These are phyloP conservation scores for Villa cingulata DNA, from an alignment of 2,888 invertebrate species.

Conservation along the genomic window DNA sequence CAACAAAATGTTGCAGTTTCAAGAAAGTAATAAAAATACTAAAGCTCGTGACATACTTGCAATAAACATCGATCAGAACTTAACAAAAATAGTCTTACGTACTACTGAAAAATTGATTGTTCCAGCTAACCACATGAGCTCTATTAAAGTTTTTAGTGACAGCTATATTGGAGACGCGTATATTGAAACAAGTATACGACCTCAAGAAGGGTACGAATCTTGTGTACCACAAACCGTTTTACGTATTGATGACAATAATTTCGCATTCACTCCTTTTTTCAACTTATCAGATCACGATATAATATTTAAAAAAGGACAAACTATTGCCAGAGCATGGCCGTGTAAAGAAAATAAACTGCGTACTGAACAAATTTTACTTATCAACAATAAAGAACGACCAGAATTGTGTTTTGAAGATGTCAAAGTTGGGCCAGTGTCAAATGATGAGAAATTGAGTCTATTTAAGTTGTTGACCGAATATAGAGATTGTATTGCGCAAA, in stretches of 20 bases:
- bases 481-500: not conserved
- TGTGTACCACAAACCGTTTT: not conserved
- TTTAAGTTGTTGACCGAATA: not conserved
- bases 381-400: not conserved
- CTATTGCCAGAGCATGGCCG: not conserved
- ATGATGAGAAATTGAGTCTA: not conserved
- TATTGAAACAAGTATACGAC: not conserved
- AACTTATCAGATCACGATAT: slow-evolving; percentile 1
- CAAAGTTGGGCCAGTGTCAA: not conserved
- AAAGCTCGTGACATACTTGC: too few species aligned
- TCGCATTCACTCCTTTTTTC: not conserved
- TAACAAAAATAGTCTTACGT: not conserved
- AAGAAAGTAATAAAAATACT: slow-evolving; percentile 1
- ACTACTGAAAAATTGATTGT: not conserved
- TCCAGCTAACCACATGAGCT: not conserved
- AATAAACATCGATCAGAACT: slow-evolving; percentile 1
- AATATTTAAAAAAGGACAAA: not conserved
- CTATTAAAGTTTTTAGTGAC: not conserved
- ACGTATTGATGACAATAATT: not conserved
- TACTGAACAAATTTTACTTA: too few species aligned
- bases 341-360: not conserved
- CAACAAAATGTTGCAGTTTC: slow-evolving; percentile 4
- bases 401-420: not conserved
- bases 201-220: not conserved
- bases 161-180: not conserved